Percentiles rank a stretch among this genome's conserved stretches.
These are phyloP conservation scores for Micromys minutus DNA, from an alignment of 2,113 vertebrate species.

Conservation along the genomic window DNA sequence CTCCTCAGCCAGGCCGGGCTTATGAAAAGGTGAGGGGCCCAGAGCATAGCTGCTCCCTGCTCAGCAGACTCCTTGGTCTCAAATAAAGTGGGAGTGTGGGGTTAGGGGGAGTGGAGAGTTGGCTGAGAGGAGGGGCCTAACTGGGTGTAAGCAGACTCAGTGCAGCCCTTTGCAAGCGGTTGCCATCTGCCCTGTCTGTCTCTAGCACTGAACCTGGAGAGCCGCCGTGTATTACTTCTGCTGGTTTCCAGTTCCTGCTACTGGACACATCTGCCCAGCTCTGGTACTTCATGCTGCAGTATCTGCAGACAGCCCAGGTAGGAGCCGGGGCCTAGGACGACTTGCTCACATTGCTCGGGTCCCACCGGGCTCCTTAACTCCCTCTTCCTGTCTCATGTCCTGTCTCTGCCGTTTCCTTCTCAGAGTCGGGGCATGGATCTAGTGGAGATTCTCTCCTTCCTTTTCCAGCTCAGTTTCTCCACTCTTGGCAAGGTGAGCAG, in stretches of 20 bases:
- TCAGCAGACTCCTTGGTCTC: background rate
- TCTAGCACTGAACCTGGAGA: constrained; percentile 89
- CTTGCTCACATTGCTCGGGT: background rate
- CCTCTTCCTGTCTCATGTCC: too few species aligned
- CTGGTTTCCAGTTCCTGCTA: constrained; percentile 95
- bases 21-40: constrained; percentile 90
- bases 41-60: background rate
- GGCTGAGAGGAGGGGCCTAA: background rate
- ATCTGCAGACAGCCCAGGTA: constrained; percentile 94
- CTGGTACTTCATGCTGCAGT: constrained; percentile 96
- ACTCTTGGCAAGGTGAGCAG: constrained; percentile 93
- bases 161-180: background rate
- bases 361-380: background rate
- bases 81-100: background rate
- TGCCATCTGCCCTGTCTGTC: background rate
- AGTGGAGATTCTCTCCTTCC: constrained; percentile 95
- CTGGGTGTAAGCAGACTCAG: background rate
- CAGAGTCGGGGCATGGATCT: constrained; percentile 94
- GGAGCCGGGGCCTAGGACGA: background rate
- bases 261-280: constrained; percentile 94
- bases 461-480: constrained; percentile 96
- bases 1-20: constrained; percentile 93
- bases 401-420: background rate
- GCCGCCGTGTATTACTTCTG: constrained; percentile 93
- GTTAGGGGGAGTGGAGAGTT: background rate